Evolutionary conservation across 2,113 vertebrate genomes (phyloP).

Genomic region (Micromys minutus): DNA sequence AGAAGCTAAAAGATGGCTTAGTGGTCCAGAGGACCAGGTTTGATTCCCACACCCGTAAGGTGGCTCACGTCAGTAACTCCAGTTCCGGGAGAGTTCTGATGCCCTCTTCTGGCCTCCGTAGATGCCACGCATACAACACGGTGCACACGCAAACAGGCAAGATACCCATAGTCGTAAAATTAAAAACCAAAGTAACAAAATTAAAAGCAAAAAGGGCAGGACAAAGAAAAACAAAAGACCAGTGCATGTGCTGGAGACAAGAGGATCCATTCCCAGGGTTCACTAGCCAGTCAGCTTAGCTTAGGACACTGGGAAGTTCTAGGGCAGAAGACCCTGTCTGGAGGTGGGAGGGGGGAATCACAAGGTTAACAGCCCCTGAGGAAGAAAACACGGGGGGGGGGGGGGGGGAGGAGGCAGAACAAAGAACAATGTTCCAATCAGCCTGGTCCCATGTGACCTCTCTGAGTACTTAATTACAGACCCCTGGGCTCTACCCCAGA

Average conservation of each 20-base stretch:
- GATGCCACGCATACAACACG: background rate
- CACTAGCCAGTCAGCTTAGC: background rate
- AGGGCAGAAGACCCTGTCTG: background rate
- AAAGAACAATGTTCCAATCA: background rate
- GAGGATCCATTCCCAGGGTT: too few species aligned
- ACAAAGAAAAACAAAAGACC: too few species aligned
- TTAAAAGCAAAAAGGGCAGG: background rate
- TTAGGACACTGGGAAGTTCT: background rate
- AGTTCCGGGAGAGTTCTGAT: background rate
- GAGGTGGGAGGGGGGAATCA: fast-evolving
- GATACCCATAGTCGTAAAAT: background rate
- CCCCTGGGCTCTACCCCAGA: background rate
- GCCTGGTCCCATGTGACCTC: background rate
- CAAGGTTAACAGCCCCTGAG: background rate
- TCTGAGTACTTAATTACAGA: background rate
- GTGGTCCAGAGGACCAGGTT: background rate
- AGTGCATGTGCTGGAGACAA: too few species aligned
- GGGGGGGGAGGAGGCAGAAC: too few species aligned
- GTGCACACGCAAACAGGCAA: background rate
- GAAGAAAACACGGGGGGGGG: background rate
- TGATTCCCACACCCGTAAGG: background rate
- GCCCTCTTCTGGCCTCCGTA: background rate
- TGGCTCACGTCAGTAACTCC: background rate
- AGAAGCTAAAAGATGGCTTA: background rate
- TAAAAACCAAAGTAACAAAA: background rate